phyloP scores from a whole-genome alignment of 2,888 invertebrate species.

The Danaus chrysippus region DNA sequence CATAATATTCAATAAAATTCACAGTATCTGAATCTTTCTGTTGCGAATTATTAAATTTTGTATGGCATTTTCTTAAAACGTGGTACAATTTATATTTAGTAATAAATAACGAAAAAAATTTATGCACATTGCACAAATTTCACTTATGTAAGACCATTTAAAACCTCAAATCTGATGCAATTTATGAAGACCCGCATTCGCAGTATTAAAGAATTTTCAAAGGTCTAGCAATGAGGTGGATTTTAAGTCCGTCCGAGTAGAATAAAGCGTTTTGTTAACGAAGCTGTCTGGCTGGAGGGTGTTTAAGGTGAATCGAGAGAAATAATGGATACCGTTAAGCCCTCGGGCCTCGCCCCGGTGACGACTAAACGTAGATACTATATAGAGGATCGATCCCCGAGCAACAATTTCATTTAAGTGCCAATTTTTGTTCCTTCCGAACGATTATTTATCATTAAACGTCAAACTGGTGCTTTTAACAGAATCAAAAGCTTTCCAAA shows the following conservation, averaged over 20 bases:
- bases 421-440: constrained; percentile 37
- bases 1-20: too few relatives aligned
- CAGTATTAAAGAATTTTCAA: constrained; percentile 16
- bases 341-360: constrained; percentile 43
- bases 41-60: too few relatives aligned
- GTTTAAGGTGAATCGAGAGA: constrained; percentile 29
- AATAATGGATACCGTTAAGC: constrained; percentile 46
- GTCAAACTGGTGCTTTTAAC: too few relatives aligned
- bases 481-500: too few relatives aligned
- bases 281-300: constrained; percentile 19
- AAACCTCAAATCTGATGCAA: constrained; percentile 6
- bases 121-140: too few relatives aligned
- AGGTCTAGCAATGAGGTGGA: constrained; percentile 13
- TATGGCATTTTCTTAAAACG: too few relatives aligned
- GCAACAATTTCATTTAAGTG: constrained; percentile 41
- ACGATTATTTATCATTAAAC: too few relatives aligned
- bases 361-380: constrained; percentile 47
- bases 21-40: too few relatives aligned
- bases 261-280: constrained; percentile 25
- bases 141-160: too few relatives aligned
- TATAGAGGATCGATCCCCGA: constrained; percentile 46
- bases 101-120: too few relatives aligned
- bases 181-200: constrained; percentile 10
- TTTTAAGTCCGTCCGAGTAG: constrained; percentile 9
- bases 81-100: too few relatives aligned